phyloP scores from a whole-genome alignment of 2,113 vertebrate genomes.

The Bolborhynchus lineola region DNA sequence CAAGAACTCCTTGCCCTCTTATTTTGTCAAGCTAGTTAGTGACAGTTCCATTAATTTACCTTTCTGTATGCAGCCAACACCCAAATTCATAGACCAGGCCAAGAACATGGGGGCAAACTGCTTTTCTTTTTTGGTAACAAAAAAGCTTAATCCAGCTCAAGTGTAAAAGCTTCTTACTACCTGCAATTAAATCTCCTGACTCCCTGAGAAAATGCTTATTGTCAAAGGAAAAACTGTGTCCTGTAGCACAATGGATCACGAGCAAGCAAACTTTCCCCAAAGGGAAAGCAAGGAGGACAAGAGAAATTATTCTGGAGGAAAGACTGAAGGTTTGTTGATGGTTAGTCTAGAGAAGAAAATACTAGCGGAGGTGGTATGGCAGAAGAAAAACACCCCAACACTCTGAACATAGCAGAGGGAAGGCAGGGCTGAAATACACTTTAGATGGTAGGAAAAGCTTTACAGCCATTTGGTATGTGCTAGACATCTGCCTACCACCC shows the following conservation, averaged over 20 bases:
- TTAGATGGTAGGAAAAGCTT: not conserved
- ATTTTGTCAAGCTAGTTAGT: not conserved
- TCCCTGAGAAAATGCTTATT: not conserved
- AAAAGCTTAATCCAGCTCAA: not conserved
- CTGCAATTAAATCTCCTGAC: not conserved
- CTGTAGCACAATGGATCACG: not conserved
- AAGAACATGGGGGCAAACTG: not conserved
- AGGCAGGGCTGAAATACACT: not conserved
- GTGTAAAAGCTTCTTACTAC: not conserved
- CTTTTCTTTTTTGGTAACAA: not conserved
- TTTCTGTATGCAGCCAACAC: fast-evolving
- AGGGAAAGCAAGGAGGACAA: not conserved
- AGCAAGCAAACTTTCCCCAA: not conserved
- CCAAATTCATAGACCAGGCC: not conserved
- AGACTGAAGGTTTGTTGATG: not conserved
- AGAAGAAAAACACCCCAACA: fast-evolving
- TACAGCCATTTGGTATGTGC: not conserved
- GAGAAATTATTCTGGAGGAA: not conserved
- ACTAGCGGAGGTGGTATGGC: fast-evolving
- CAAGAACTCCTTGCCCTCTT: not conserved
- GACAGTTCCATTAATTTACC: not conserved
- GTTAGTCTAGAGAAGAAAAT: not conserved
- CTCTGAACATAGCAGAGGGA: fast-evolving
- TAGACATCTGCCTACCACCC: not conserved
- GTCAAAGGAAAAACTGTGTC: not conserved